Evolutionary conservation across 2,113 vertebrate species (phyloP), one percentile per base, ranked within the genome.

Genomic region (Lepisosteus osseus): DNA sequence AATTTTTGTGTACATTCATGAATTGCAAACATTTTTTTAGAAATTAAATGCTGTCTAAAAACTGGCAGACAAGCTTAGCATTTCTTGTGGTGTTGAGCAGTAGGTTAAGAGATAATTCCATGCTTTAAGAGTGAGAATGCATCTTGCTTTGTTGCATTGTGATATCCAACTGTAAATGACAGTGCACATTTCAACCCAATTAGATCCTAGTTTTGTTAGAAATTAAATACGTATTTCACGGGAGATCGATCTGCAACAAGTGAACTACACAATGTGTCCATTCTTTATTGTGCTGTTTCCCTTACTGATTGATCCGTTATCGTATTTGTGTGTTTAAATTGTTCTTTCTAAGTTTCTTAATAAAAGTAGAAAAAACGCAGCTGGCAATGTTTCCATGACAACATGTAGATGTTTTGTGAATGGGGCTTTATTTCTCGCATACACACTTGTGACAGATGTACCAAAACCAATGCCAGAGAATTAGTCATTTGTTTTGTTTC

Each of bases 211-310:
- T 79, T 80, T 74, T 54, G 61, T 80, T 80, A 86, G 80, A 87
- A 88, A 88, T 88, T 88, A 84, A 83, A 87, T 73, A 81, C 77
- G 73, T 15, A 68, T 78, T 85, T 83, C 78, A 69, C 65, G 62
- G 74, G 80, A 83, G 78, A 79, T 72, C 59, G 78, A 47, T 72
- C 59, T 29, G 74, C 79, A 76, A 61, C 82, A 76, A 76, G 67
- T 63, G 80, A 78, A 80, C 29, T 29, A 29, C 29, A 83, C 82
- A 80, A 84, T 72, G 73, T 29, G 65, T 62, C 55, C 11, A 42
- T 68, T 68, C 68, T 42, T 67, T 15, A 61, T 61, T 45, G 54
- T 51, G 17, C 14, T 15, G n/a, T 17, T 14, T 17, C 57, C 61
- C 61, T 7, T 63, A 17, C 61, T 41, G 6, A 41, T 3, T 63